Evolutionary conservation across 2,888 invertebrate genomes (phyloP), one percentile per base, ranked within the genome.

Genomic region (Ceriagrion tenellum): DNA sequence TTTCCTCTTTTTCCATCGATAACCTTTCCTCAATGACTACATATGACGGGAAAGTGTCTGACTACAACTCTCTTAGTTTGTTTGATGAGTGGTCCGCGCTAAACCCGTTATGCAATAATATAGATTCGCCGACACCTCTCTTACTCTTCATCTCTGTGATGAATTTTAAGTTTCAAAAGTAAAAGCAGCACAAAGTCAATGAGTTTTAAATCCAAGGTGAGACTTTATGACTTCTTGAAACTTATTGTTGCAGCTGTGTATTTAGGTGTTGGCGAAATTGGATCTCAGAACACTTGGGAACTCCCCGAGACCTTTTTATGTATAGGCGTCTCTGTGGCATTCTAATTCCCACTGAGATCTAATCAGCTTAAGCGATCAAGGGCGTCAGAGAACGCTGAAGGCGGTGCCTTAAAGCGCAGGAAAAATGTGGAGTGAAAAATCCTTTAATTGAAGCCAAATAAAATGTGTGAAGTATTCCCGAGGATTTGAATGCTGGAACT

Each of bases 391-490:
- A 40, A 91, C 88, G 63, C 91, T 35, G 59, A 35, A 91, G 59
- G 35, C 59, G 23, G 59, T 35, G 30, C 35, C 63, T 91, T 59
- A 26, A 59, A 59, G 35, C 30, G 63, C 91, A 40, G 35, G 59
- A 56, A 91, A 91, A 91, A 35, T 30, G 91, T 0, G 59, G 16
- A 69, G 69, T 2, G 12, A 91, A 59, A 91, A 91, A 91, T 91
- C 91, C 91, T 91, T 91, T 63, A 91, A 91, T 91, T 91, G 91
- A 91, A 91, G 91, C 91, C 91, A 91, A 91, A 91, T 91, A 91
- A 91, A 91, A 91, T 59, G 35, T 91, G 59, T 63, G 63, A 91
- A 59, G 59, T 59, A 91, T 91, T 30, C 63, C 35, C 20, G n/a
- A 35, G 91, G 63, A 63, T 91, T 91, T 91, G 59, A 63, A 63